Evolutionary conservation across 2,888 invertebrate species (phyloP).

Genomic region (Caenorhabditis drosophilae): DNA sequence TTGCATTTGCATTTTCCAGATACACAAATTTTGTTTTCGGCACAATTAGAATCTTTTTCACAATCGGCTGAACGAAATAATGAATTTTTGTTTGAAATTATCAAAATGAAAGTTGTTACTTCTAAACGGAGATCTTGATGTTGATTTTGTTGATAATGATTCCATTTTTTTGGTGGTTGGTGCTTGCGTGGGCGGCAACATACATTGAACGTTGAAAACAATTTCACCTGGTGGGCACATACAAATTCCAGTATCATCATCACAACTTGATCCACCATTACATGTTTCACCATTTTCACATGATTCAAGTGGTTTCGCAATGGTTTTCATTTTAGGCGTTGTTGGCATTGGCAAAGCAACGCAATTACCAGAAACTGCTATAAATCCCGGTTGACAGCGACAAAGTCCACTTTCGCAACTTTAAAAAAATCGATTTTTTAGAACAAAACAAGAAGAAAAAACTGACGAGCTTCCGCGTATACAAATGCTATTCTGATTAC

Average conservation of each 20-base stretch:
- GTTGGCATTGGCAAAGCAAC: conserved; percentile 46
- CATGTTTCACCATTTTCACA: conserved; percentile 65
- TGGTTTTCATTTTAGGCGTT: conserved; percentile 37
- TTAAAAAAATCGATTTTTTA: background rate
- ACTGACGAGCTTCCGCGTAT: conserved; percentile 46
- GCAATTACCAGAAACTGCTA: conserved; percentile 51
- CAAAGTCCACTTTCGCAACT: conserved; percentile 52
- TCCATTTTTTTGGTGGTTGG: conserved; percentile 12
- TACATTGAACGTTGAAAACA: conserved; percentile 50
- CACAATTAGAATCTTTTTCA: conserved; percentile 51
- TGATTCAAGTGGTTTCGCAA: conserved; percentile 60
- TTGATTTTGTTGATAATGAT: conserved; percentile 13
- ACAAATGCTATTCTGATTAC: conserved; percentile 46
- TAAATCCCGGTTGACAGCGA: conserved; percentile 46
- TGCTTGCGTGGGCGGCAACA: conserved; percentile 42
- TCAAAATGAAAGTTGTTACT: conserved; percentile 13
- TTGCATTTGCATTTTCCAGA: conserved; percentile 58
- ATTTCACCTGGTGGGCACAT: conserved; percentile 56
- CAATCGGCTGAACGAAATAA: conserved; percentile 46
- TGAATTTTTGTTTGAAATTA: background rate
- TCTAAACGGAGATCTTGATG: conserved; percentile 15
- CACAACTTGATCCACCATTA: conserved; percentile 63
- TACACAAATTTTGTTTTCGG: conserved; percentile 50
- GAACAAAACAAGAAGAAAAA: too few species aligned
- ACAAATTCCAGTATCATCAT: conserved; percentile 53